Percentiles rank a stretch among this genome's conserved stretches.
Conservation (phyloP, 2,113 vertebrate genomes). For the Caranx melampygus region DNA sequence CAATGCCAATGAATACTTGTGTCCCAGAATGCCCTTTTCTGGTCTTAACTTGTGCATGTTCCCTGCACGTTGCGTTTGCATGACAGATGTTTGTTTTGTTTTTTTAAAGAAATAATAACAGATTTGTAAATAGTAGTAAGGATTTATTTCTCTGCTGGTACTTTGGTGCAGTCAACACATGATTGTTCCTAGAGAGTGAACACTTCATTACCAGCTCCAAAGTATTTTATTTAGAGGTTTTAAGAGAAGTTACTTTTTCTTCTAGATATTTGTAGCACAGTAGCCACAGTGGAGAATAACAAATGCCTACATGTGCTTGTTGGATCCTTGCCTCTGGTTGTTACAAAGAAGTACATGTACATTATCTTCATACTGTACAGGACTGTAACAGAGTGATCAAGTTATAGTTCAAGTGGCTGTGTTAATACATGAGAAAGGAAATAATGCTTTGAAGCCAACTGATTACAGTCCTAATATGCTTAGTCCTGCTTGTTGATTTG, state of each 20-base stretch:
- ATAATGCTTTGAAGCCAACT: conserved; percentile 1
- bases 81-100: conserved; percentile 45
- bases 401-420: conserved; percentile 8
- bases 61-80: conserved; percentile 74
- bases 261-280: conserved; percentile 47
- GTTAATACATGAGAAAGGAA: conserved; percentile 6
- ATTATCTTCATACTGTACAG: background rate
- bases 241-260: conserved; percentile 22
- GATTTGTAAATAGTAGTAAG: conserved; percentile 51
- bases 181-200: conserved; percentile 19
- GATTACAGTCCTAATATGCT: background rate
- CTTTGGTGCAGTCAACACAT: conserved; percentile 25
- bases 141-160: conserved; percentile 52
- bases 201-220: conserved; percentile 23
- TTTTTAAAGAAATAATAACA: conserved; percentile 21
- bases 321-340: conserved; percentile 1
- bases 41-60: conserved; percentile 58
- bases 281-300: conserved; percentile 35
- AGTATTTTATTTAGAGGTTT: conserved; percentile 34
- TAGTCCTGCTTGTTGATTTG: conserved; percentile 18
- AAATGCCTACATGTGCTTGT: conserved; percentile 48
- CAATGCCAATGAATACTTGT: conserved; percentile 39
- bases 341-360: conserved; percentile 10
- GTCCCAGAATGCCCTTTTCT: conserved; percentile 44
- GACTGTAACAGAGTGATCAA: conserved; percentile 13